Evolutionary conservation across 2,113 vertebrate species (phyloP), one percentile per base, ranked within the genome.

Genomic region (Synodontis membranacea): DNA sequence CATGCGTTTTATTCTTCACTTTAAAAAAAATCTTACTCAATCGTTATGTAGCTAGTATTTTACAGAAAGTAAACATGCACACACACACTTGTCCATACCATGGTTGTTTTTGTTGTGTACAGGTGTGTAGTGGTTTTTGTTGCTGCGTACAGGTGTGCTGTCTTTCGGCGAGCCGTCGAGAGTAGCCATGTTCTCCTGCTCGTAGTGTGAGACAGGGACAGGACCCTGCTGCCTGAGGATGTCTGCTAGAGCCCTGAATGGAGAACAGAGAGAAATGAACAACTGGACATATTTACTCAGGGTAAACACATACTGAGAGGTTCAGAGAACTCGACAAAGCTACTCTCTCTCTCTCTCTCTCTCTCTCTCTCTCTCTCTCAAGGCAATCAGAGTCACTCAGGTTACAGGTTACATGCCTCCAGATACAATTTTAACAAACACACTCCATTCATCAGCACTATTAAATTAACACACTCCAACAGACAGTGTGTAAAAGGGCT

Each of bases 191-290:
- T 97, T 96, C 92, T 99, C 98, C 91, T 98, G 95, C 90, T 99
- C 97, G 87, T 97, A 98, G 95, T 99, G 97, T 88, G 97, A 96
- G 84, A 96, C 94, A 23, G 97, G 95, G 90, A 97, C 95, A 1
- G 97, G 95, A 90, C 98, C 97, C 94, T 99, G 98, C 93, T 99
- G 98, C 93, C 96, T 96, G 93, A 99, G 92, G 93, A 99, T 99
- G 92, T 99, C 98, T 2, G 97, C 97, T 93, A 99, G 95, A 86
- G 98, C 98, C 96, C 98, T 99, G 93, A 2, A 92, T 84, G 93
- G 62, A 52, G 92, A 84, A 86, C 15, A 37, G 87, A 68, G 25
- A 56, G 21, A 54, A 52, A 79, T 46, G 1, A 52, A 78, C 54
- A 34, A 19, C 21, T 44, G 50, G 46, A 34, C 10, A 48, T 39